Percentiles rank a stretch among this genome's conserved stretches.
Evolutionary conservation across 2,888 invertebrate species (phyloP).

Genomic region (Tenthredo notha): DNA sequence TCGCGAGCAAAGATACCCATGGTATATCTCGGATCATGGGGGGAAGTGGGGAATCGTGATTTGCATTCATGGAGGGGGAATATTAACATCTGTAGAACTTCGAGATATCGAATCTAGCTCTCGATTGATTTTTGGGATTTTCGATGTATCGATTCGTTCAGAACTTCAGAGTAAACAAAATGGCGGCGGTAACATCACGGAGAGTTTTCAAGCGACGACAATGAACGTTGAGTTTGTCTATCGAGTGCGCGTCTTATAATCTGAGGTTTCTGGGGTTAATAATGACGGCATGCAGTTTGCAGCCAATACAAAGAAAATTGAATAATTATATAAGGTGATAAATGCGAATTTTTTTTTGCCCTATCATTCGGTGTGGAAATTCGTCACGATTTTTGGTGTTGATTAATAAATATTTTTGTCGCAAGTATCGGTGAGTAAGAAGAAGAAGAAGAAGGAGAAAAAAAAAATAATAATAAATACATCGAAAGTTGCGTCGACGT

Average conservation of each 20-base stretch:
- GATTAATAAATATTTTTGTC: background rate
- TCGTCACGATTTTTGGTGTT: background rate
- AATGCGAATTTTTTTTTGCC: background rate
- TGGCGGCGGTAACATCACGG: background rate
- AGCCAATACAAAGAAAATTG: slow-evolving; percentile 42
- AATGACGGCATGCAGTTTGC: slow-evolving; percentile 40
- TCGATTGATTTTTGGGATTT: background rate
- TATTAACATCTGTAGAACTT: background rate
- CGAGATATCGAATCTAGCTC: background rate
- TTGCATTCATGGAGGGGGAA: background rate
- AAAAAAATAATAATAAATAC: background rate
- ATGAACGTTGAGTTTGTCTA: background rate
- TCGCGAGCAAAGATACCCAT: background rate
- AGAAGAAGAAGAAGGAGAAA: background rate
- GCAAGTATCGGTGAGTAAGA: background rate
- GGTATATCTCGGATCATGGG: background rate
- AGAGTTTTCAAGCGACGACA: background rate
- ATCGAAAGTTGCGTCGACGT: background rate
- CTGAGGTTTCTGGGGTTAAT: background rate
- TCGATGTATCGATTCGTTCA: background rate
- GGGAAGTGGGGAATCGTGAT: background rate
- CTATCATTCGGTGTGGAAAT: background rate
- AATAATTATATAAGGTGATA: slow-evolving; percentile 41
- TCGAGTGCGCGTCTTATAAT: background rate
- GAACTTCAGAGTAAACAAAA: background rate